A percentile compares a stretch with the other conserved stretches of the same genome.
Evolutionary conservation across 2,797 vertebrate species (phyloP).

Genomic region (Bryconaethiops microstoma): DNA sequence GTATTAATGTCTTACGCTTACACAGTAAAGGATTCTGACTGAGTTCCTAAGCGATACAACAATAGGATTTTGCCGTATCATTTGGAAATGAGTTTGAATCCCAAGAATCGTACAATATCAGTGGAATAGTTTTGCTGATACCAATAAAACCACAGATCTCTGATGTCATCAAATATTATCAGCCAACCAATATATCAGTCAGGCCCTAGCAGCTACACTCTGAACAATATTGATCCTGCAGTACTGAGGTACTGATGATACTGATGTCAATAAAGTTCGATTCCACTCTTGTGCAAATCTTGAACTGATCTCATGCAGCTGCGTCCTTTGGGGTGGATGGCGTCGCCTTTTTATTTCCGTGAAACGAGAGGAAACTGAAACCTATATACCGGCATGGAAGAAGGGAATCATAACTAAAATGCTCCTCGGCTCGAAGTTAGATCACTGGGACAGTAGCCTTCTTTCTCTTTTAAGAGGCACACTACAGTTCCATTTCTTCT

Average conservation of each 20-base stretch:
- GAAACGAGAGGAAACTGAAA: neutral
- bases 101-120: neutral
- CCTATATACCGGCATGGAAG: constrained; percentile 9
- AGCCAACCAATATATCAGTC: neutral
- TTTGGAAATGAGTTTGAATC: neutral
- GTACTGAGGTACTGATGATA: neutral
- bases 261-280: neutral
- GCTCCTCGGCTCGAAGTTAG: constrained; percentile 61
- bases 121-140: neutral
- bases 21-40: neutral
- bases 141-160: neutral
- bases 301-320: neutral
- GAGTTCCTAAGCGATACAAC: no score
- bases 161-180: neutral
- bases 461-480: constrained; percentile 61
- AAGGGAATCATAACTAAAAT: constrained; percentile 21
- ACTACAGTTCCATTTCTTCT: constrained; percentile 77
- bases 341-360: neutral
- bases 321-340: neutral
- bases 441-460: constrained; percentile 74
- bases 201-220: neutral
- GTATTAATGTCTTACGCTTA: neutral
- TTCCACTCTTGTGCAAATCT: neutral
- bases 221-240: neutral
- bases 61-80: neutral